Percentiles rank a stretch among this genome's conserved stretches.
Evolutionary conservation across 2,888 invertebrate species (phyloP).

Genomic region (Tiphia femorata): DNA sequence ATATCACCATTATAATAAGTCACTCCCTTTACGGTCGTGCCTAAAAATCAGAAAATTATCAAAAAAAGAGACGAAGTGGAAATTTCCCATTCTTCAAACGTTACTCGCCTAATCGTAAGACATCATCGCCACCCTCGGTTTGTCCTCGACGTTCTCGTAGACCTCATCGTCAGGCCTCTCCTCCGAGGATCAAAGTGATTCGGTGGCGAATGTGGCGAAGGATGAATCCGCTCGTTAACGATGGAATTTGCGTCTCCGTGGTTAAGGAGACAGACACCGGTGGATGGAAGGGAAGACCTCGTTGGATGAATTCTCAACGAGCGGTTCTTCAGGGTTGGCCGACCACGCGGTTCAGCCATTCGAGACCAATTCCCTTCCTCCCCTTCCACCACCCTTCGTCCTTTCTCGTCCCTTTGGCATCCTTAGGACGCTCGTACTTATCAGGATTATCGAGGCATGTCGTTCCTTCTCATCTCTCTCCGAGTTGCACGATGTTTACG

Average conservation of each 20-base stretch:
- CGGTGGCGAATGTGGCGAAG: too few relatives aligned
- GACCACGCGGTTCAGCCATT: slow-evolving; percentile 20
- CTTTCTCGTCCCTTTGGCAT: slow-evolving; percentile 15
- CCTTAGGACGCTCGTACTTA: slow-evolving; percentile 31
- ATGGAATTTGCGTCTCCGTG: slow-evolving; percentile 29
- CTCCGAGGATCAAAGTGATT: too few relatives aligned
- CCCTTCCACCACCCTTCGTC: not conserved
- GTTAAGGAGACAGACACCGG: slow-evolving; percentile 12
- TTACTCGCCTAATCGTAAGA: too few relatives aligned
- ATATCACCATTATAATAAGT: too few relatives aligned
- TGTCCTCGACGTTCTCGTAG: too few relatives aligned
- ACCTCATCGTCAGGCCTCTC: too few relatives aligned
- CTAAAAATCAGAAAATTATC: too few relatives aligned
- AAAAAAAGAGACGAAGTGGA: too few relatives aligned
- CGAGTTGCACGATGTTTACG: too few relatives aligned
- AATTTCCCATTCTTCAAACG: too few relatives aligned
- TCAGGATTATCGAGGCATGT: slow-evolving; percentile 42
- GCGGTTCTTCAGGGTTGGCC: slow-evolving; percentile 27
- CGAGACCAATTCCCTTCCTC: slow-evolving; percentile 1
- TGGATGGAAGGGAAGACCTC: slow-evolving; percentile 7
- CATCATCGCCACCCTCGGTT: too few relatives aligned
- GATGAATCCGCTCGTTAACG: slow-evolving; percentile 38
- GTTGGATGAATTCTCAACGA: slow-evolving; percentile 14
- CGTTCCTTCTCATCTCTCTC: slow-evolving; percentile 7
- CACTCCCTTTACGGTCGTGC: too few relatives aligned